Evolutionary conservation across 1,140 invertebrate species (phyloP).

Genomic region (Parasteatoda tepidariorum): DNA sequence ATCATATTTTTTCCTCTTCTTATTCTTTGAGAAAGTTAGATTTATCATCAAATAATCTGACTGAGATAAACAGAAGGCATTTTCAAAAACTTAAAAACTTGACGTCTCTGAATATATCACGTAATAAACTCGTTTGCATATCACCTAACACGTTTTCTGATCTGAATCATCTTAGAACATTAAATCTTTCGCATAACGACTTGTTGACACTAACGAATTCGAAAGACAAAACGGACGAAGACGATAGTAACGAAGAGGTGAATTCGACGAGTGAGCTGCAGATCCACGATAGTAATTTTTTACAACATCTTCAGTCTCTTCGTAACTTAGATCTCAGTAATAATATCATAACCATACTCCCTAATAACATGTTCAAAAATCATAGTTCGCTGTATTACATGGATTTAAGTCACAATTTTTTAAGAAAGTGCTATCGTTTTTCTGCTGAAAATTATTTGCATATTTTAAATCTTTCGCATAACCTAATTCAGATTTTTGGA

Average conservation of each 20-base stretch:
- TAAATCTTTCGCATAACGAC: conserved; percentile 10
- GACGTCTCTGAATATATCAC: background rate
- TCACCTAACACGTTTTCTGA: background rate
- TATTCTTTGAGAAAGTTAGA: background rate
- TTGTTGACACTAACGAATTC: conserved; percentile 1
- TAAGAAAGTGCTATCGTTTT: background rate
- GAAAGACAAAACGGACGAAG: background rate
- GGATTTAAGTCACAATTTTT: background rate
- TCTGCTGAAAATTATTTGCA: background rate
- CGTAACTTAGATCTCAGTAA: background rate
- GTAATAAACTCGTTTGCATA: conserved; percentile 2
- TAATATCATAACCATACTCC: background rate
- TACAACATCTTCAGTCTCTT: background rate
- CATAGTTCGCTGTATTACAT: background rate
- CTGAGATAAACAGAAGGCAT: background rate
- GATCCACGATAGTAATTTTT: background rate
- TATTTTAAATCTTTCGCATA: background rate
- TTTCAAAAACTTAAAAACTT: background rate
- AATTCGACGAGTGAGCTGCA: background rate
- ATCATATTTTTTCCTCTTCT: background rate
- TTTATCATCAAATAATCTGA: conserved; percentile 22
- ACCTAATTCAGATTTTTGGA: background rate
- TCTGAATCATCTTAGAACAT: background rate
- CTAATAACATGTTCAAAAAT: background rate
- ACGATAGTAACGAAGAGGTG: background rate